These are phyloP conservation scores for Turritopsis dohrnii DNA, from an alignment of 30 jellyfish, hydroid and myxozoan genomes.

Conservation along the genomic window DNA sequence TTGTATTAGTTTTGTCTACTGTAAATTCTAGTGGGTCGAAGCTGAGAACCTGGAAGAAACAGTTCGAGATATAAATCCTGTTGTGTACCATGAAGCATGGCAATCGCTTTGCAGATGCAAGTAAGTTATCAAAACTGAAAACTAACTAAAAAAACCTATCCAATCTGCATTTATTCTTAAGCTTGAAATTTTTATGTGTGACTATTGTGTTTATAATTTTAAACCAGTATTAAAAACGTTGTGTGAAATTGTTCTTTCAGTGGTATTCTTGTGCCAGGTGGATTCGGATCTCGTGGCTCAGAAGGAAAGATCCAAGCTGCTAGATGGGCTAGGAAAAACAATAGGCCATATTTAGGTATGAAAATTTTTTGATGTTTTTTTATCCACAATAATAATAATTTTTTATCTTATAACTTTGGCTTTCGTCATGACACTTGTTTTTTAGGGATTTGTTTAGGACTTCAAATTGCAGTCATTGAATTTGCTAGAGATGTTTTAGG, in stretches of 20 bases:
- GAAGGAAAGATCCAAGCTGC: conserved; percentile 96
- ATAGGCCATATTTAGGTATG: conserved; percentile 82
- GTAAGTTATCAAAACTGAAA: conserved; percentile 28
- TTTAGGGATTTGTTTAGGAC: conserved; percentile 93
- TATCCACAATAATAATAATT: neutral
- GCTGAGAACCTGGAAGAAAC: conserved; percentile 77
- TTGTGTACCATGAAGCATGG: conserved; percentile 85
- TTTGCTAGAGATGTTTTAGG: conserved; percentile 86
- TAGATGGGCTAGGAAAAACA: conserved; percentile 72
- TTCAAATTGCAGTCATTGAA: conserved; percentile 86
- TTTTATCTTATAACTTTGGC: neutral
- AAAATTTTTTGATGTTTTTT: neutral
- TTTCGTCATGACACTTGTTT: neutral
- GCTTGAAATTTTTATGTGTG: neutral
- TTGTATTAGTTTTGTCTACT: neutral
- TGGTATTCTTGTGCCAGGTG: conserved; percentile 99
- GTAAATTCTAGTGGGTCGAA: conserved; percentile 72
- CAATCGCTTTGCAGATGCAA: conserved; percentile 81
- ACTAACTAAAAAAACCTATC: neutral
- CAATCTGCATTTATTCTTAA: neutral
- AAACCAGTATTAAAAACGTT: neutral
- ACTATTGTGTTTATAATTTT: neutral
- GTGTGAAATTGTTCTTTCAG: conserved; percentile 28
- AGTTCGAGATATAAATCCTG: conserved; percentile 60
- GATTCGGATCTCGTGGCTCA: conserved; percentile 93